Conservation (phyloP, 2,797 vertebrate species). For the Myotis daubentonii region DNA sequence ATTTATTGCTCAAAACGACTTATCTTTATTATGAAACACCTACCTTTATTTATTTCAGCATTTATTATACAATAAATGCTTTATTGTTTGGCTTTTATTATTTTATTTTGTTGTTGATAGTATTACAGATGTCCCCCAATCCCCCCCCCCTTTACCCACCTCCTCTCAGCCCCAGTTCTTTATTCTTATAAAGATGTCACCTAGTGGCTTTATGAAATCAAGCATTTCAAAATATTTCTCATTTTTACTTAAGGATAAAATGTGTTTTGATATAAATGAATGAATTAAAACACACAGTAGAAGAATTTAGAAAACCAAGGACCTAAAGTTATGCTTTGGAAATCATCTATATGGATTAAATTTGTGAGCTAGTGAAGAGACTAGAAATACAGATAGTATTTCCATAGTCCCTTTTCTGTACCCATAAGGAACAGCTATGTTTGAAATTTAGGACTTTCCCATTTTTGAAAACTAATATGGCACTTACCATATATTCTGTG, state of each 20-base stretch:
- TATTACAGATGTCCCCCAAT: too few relatives aligned
- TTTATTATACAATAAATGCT: neutral
- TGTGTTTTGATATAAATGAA: neutral
- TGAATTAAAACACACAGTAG: neutral
- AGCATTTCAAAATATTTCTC: neutral
- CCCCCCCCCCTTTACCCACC: too few relatives aligned
- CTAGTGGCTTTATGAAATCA: conserved; percentile 79
- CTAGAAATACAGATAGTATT: neutral
- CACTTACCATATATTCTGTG: neutral
- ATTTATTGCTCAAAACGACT: neutral
- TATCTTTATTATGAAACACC: neutral
- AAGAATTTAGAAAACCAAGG: conserved; percentile 39
- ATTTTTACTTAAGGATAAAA: conserved; percentile 10
- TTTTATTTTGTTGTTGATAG: too few relatives aligned
- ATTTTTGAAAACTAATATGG: neutral
- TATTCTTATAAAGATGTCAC: conserved; percentile 77
- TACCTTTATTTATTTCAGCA: conserved; percentile 10
- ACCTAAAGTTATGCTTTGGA: neutral
- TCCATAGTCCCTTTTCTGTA: neutral
- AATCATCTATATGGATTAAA: neutral
- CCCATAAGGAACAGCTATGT: neutral
- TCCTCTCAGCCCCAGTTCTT: neutral
- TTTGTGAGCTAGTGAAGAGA: neutral
- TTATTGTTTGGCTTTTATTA: neutral
- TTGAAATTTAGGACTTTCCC: conserved; percentile 20